Conservation (phyloP, 2,888 invertebrate genomes). For the Cosmia pyralina region DNA sequence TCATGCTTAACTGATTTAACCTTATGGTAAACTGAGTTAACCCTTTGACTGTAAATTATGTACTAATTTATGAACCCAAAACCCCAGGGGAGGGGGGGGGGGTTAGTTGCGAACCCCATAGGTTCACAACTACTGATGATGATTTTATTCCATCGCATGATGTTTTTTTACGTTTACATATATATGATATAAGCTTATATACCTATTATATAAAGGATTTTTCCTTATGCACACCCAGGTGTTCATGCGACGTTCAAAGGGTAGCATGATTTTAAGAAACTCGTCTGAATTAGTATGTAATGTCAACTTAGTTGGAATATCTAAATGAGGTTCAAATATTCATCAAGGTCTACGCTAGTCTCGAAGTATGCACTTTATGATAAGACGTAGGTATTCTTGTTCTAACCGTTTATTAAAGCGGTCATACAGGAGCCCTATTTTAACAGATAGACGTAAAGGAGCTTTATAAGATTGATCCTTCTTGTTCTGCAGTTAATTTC, state of each 20-base stretch:
- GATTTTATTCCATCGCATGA: too few species aligned
- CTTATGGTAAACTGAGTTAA: neutral
- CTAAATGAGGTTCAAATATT: constrained; percentile 36
- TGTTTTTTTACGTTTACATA: too few species aligned
- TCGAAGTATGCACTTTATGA: constrained; percentile 22
- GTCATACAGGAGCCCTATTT: neutral
- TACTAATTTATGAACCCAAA: too few species aligned
- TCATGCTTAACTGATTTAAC: too few species aligned
- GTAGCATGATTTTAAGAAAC: neutral
- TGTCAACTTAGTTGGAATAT: constrained; percentile 17
- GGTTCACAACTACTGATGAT: too few species aligned
- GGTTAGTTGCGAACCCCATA: too few species aligned
- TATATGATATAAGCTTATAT: too few species aligned
- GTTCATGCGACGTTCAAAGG: too few species aligned
- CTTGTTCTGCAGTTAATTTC: neutral
- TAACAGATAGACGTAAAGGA: neutral
- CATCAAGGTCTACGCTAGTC: constrained; percentile 18
- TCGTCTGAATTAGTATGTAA: neutral
- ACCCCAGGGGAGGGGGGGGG: too few species aligned
- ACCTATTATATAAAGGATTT: too few species aligned
- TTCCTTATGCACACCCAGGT: too few species aligned
- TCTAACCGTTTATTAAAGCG: neutral
- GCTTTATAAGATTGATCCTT: neutral
- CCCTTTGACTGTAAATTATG: too few species aligned
- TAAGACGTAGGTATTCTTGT: constrained; percentile 33